Percentiles rank a stretch among this genome's conserved stretches.
Conservation (phyloP, 1,140 invertebrate genomes). For the Drosophila arizonae region DNA sequence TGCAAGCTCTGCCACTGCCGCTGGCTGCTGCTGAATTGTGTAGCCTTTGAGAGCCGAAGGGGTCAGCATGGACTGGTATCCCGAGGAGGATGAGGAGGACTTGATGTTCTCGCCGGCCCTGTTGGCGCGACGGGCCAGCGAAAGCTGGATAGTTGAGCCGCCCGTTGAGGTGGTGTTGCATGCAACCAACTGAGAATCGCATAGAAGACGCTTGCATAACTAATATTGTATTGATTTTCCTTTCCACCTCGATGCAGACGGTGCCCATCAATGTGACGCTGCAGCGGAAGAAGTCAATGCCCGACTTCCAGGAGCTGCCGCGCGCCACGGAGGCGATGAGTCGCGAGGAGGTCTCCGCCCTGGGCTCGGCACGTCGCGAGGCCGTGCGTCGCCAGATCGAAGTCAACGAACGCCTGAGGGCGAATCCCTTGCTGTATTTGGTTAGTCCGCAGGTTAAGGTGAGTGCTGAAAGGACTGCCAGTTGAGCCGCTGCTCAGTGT, state of each 20-base stretch:
- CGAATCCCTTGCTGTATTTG: slow-evolving; percentile 96
- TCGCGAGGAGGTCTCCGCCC: slow-evolving; percentile 95
- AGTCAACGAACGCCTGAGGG: slow-evolving; percentile 94
- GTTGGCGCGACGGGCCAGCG: slow-evolving; percentile 90
- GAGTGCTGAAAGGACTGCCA: slow-evolving; percentile 73
- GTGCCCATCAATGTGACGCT: slow-evolving; percentile 88
- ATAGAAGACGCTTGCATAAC: not conserved
- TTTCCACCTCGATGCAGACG: slow-evolving; percentile 84
- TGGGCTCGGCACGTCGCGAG: slow-evolving; percentile 96
- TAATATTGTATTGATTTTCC: not conserved
- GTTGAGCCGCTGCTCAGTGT: not conserved
- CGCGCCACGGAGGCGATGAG: slow-evolving; percentile 91
- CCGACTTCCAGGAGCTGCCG: slow-evolving; percentile 93
- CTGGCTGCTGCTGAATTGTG: not conserved
- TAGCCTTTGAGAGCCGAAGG: too few species aligned
- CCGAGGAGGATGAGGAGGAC: slow-evolving; percentile 91
- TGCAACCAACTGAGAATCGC: not conserved
- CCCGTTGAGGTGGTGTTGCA: slow-evolving; percentile 87
- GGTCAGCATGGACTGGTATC: slow-evolving; percentile 85
- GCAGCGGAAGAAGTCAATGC: slow-evolving; percentile 96
- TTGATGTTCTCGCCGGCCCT: slow-evolving; percentile 92
- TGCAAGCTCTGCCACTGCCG: slow-evolving; percentile 40
- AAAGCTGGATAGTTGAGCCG: slow-evolving; percentile 93
- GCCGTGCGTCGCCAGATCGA: slow-evolving; percentile 95
- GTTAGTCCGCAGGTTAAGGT: slow-evolving; percentile 99